Base-by-base conservation (phyloP, 2,888 invertebrate genomes). In the Torymus aiolomorphi region DNA sequence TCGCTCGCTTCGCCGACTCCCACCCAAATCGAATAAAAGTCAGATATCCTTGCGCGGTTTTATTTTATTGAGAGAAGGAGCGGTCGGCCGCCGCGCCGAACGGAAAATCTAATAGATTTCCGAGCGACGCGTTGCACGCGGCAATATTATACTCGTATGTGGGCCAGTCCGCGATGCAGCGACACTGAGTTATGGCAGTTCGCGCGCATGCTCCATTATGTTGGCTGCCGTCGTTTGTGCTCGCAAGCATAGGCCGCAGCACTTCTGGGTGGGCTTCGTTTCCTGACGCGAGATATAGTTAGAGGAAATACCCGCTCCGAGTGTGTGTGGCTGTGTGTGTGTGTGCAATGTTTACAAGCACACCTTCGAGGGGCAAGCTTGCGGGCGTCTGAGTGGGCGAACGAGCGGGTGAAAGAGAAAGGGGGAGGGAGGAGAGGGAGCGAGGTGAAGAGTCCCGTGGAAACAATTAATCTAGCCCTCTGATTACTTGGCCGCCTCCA, bases 381-480 rank as follows among this genome's bases (percentile, higher is more conserved):
- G 54, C 52, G 52, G 5, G 52, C 52, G 20, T 12, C 14, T 16
- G 13, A 42, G 24, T 20, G 18, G 8, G 2, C 56, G 5, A 20
- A 10, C 49, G 31, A 31, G 20, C n/a, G 42, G 42, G 65, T 42
- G 12, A 31, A 56, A 54, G 31, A 56, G 51, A 52, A 10, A 56
- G n/a, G 65, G 62, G 61, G 11, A 31, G 31, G 31, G 56, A 66
- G 62, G 49, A 59, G 20, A 62, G 63, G 74, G 75, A 80, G 80
- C 31, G 31, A 80, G 82, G 83, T 82, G 71, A 76, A 82, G 80
- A 77, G 82, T 84, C 88, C 88, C 87, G 85, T 86, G 88, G 88
- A 89, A 90, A 90, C 89, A 89, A 90, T 90, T 90, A 90, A 90
- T 90, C 88, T 88, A 88, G 85, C 86, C 87, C 86, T 87, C 87